Base-by-base conservation (phyloP, 2,888 invertebrate species). In the Diarsia rubi region DNA sequence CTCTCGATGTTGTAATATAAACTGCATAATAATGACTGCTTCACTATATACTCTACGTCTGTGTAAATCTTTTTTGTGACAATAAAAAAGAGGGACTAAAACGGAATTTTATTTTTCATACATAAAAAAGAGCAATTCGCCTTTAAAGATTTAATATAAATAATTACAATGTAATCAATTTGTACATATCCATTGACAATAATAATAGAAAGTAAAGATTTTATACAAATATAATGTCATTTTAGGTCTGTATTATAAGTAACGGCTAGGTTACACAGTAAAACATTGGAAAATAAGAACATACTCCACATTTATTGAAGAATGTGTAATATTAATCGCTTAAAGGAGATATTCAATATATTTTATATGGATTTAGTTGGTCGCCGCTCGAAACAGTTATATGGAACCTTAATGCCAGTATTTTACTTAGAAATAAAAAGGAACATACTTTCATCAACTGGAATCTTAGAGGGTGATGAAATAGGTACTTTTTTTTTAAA, bases 191-290 rank as follows among this genome's bases (percentile, higher is more conserved):
- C 92, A 95, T 95, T 93, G 94, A 94, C 93, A 94, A 93, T 94
- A 91, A 93, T 90, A 93, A 94, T 94, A 94, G 93, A 95, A 95
- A 95, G 94, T 94, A 95, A 95, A 94, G 93, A 93, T 94, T 95
- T 95, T 94, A 94, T 95, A 95, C 94, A 96, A 95, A 95, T 95
- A 94, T 95, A 94, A 95, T 95, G 95, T 95, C 93, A 95, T 94
- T 95, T 94, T 91, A 92, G 88, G 92, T 93, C 93, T 92, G 91
- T 90, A 91, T 91, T 94, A 92, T 89, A 93, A 91, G 92, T 92
- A 93, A 87, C 88, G 86, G 86, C 86, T 92, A 93, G 90, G 89
- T 92, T 80, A 90, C 87, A 91, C 87, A 91, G 89, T 91, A 88
- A 90, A 92, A 92, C 91, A 92, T 92, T 92, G 90, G 89, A 93